Evolutionary conservation across 2,888 invertebrate species (phyloP), one percentile per base, ranked within the genome.

Genomic region (Rhagonycha lutea): DNA sequence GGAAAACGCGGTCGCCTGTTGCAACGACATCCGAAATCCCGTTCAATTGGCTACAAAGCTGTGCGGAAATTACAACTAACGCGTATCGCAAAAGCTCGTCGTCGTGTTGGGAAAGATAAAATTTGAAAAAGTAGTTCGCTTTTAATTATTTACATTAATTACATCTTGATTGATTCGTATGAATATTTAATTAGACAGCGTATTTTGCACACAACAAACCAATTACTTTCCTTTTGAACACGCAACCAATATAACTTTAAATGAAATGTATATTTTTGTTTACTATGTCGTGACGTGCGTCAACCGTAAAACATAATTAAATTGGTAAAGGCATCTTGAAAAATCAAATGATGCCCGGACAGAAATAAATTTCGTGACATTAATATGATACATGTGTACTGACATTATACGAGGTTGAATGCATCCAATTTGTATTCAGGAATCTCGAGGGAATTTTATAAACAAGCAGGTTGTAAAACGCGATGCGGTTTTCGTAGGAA

Each of bases 341-440:
- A 71, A 75, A 75, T 71, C 71, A 69, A 72, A 75, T 67, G 69
- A 72, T 75, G 63, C 68, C 72, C 63, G 26, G 69, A 75, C 63
- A 71, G 71, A 71, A 71, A 75, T 72, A 72, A 75, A 75, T 75
- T 74, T 68, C 61, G 62, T 77, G 77, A 77, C 74, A 77, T 77
- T 77, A 74, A 77, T 77, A 74, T 77, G 77, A 77, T 74, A 74
- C 74, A 77, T 77, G 71, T 74, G 69, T 70, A 65, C 65, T 74
- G 77, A 77, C 77, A 77, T 77, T 74, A 77, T 77, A 68, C 69
- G 73, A 73, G 77, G 74, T 67, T 74, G 77, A 77, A 77, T 77
- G 77, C 77, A 77, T 74, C 77, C 77, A 77, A 77, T 77, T 77
- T 74, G 74, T 72, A 74, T 74, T 70, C 74, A 65, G 74, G 71